Evolutionary conservation across 2,113 vertebrate species (phyloP).

Genomic region (human): DNA sequence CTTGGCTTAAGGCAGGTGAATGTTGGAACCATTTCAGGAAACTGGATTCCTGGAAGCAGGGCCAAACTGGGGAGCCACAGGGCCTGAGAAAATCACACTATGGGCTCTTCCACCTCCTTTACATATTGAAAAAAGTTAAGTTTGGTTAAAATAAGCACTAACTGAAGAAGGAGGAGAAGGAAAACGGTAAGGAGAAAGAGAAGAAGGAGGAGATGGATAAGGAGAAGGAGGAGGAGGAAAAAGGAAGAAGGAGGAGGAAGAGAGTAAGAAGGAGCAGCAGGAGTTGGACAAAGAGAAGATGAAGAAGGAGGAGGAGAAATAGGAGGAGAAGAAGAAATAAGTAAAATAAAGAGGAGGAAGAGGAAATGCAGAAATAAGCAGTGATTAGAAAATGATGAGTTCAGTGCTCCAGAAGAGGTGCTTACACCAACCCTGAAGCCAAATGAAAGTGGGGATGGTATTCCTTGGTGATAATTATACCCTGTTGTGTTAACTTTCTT

Average conservation of each 20-base stretch:
- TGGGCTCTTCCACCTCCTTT: neutral
- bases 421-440: neutral
- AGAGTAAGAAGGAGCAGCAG: neutral
- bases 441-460: rapidly evolving
- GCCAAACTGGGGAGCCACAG: neutral
- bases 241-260: no score
- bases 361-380: neutral
- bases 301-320: neutral
- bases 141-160: neutral
- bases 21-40: neutral
- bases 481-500: neutral
- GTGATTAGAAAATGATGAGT: neutral
- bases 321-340: no score
- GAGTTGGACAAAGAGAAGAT: no score
- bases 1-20: neutral
- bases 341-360: no score
- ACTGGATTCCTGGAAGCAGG: neutral
- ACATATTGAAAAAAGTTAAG: neutral
- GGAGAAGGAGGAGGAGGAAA: neutral
- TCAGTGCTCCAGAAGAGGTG: neutral
- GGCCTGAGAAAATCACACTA: neutral
- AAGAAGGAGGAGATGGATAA: neutral
- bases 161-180: neutral
- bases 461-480: neutral
- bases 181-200: no score